Conservation (phyloP, 2,888 invertebrate species). For the Flexamia atlantica region DNA sequence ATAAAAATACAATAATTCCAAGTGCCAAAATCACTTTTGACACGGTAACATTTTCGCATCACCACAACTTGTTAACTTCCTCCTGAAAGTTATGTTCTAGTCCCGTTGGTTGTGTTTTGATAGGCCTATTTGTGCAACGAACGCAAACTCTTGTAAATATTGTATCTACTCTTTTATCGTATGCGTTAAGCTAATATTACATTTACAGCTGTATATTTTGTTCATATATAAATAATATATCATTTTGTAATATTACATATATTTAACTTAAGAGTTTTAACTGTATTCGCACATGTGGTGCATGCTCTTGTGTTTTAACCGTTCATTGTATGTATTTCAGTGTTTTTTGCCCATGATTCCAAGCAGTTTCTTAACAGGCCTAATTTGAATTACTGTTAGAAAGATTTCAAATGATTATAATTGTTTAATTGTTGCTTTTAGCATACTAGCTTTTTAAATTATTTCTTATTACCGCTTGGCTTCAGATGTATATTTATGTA, state of each 20-base stretch:
- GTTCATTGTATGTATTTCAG: slow-evolving; percentile 23
- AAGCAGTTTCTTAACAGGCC: slow-evolving; percentile 58
- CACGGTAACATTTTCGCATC: not conserved
- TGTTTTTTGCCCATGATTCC: slow-evolving; percentile 12
- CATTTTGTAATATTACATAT: slow-evolving; percentile 41
- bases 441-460: not conserved
- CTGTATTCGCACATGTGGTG: not conserved
- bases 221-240: slow-evolving; percentile 58
- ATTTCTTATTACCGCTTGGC: not conserved
- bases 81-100: not conserved
- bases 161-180: slow-evolving; percentile 50
- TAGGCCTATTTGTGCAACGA: slow-evolving; percentile 55
- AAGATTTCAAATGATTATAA: slow-evolving; percentile 1
- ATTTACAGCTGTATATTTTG: slow-evolving; percentile 48
- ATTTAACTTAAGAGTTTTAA: slow-evolving; percentile 30
- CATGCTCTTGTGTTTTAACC: slow-evolving; percentile 28
- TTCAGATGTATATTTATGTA: not conserved
- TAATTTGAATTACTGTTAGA: slow-evolving; percentile 51
- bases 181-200: slow-evolving; percentile 18
- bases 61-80: not conserved
- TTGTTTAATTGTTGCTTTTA: slow-evolving; percentile 27
- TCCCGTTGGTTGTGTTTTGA: slow-evolving; percentile 31
- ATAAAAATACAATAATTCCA: slow-evolving; percentile 17
- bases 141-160: slow-evolving; percentile 49
- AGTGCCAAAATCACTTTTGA: slow-evolving; percentile 14